Conservation (phyloP, 2,113 vertebrate species). For the Rhinoptilus africanus region DNA sequence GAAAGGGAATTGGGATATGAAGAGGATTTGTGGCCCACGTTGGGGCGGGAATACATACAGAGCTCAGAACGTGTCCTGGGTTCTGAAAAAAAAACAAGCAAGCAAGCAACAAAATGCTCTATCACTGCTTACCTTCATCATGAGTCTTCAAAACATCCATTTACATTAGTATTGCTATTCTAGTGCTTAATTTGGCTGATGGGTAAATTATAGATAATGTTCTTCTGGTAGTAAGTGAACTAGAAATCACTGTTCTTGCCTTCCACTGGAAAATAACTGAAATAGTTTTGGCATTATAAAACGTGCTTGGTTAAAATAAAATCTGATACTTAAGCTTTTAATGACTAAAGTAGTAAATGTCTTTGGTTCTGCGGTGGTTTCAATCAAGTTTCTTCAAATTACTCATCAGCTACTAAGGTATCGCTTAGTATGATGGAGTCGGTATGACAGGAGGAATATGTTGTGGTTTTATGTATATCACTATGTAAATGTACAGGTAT, state of each 20-base stretch:
- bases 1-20: not conserved
- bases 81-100: not conserved
- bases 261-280: not conserved
- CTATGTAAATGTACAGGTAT: not conserved
- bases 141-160: not conserved
- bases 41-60: not conserved
- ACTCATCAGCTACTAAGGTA: not conserved
- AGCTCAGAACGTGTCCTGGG: not conserved
- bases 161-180: not conserved
- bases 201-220: not conserved
- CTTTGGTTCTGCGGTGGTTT: not conserved
- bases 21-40: fast-evolving
- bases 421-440: not conserved
- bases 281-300: not conserved
- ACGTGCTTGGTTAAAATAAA: not conserved
- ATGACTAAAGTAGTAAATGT: not conserved
- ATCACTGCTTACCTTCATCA: not conserved
- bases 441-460: not conserved
- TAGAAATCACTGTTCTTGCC: not conserved
- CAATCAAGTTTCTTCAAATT: not conserved
- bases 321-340: not conserved
- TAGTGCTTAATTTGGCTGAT: not conserved
- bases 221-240: not conserved
- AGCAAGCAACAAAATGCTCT: not conserved
- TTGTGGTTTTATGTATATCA: not conserved